A percentile compares a stretch with the other conserved stretches of the same genome.
Conservation (phyloP, 1,140 invertebrate genomes). For the Trinorchestia longiramus region DNA sequence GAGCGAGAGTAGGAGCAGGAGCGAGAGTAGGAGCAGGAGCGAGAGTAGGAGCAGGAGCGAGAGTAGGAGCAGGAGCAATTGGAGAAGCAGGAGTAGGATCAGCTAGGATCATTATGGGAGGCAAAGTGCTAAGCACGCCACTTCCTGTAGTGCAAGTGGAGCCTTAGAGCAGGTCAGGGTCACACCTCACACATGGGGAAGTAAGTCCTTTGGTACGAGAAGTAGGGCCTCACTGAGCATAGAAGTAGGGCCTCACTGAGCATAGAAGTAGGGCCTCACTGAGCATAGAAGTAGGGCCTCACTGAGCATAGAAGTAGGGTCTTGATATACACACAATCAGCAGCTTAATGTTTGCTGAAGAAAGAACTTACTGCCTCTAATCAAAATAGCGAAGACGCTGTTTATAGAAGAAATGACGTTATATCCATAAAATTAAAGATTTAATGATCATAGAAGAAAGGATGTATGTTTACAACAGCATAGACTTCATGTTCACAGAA, state of each 20-base stretch:
- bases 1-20: neutral
- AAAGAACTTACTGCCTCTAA: too few species aligned
- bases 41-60: neutral
- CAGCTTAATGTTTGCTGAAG: too few species aligned
- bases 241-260: neutral
- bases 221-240: neutral
- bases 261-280: neutral
- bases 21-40: neutral
- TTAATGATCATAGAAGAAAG: neutral
- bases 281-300: neutral
- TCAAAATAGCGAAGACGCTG: too few species aligned
- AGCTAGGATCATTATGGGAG: neutral
- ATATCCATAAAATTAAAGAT: neutral
- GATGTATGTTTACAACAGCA: neutral
- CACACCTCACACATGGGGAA: neutral
- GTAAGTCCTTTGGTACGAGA: neutral
- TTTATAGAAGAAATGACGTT: neutral
- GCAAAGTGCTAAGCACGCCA: neutral
- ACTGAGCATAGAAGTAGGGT: too few species aligned
- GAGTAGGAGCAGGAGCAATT: neutral
- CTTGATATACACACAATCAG: too few species aligned
- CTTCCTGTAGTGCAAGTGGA: constrained; percentile 15
- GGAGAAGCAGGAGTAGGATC: neutral
- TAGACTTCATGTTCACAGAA: neutral
- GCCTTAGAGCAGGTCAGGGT: constrained; percentile 6